Percentiles rank a stretch among this genome's conserved stretches.
These are phyloP conservation scores for Athalia circularis DNA, from an alignment of 2,888 invertebrate genomes.

Conservation along the genomic window DNA sequence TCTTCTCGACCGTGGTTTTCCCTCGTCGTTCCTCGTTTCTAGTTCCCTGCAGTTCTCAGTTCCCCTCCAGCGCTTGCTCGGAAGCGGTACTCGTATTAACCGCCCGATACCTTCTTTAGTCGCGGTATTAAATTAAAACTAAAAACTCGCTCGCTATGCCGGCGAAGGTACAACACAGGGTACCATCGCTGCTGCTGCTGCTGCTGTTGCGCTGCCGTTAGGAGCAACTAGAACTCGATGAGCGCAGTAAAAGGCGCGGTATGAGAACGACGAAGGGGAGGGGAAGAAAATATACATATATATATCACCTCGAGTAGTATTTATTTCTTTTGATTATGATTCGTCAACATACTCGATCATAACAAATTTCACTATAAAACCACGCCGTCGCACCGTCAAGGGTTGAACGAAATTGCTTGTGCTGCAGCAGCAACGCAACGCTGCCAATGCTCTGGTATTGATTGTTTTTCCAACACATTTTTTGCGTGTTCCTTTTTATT, in stretches of 20 bases:
- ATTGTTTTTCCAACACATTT: conserved; percentile 29
- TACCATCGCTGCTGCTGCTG: neutral
- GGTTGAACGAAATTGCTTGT: neutral
- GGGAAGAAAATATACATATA: conserved; percentile 5
- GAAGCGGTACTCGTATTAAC: conserved; percentile 67
- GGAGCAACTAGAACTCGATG: too few relatives aligned
- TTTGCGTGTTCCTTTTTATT: neutral
- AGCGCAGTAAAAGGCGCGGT: too few relatives aligned
- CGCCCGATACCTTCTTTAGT: conserved; percentile 72
- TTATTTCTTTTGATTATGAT: conserved; percentile 33
- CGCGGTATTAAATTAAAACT: conserved; percentile 48
- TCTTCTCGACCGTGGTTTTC: conserved; percentile 41
- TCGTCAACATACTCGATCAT: conserved; percentile 43
- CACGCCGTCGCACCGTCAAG: too few relatives aligned
- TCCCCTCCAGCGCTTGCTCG: conserved; percentile 43
- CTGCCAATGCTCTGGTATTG: conserved; percentile 23
- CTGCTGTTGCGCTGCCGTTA: too few relatives aligned
- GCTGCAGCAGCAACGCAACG: conserved; percentile 1
- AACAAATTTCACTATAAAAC: conserved; percentile 27
- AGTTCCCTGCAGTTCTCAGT: neutral
- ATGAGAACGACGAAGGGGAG: neutral
- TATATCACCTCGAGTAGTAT: neutral
- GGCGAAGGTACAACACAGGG: neutral
- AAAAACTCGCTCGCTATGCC: conserved; percentile 42
- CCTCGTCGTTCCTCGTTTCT: conserved; percentile 12